phyloP scores from a whole-genome alignment of 2,113 vertebrate species.

The Solea solea region DNA sequence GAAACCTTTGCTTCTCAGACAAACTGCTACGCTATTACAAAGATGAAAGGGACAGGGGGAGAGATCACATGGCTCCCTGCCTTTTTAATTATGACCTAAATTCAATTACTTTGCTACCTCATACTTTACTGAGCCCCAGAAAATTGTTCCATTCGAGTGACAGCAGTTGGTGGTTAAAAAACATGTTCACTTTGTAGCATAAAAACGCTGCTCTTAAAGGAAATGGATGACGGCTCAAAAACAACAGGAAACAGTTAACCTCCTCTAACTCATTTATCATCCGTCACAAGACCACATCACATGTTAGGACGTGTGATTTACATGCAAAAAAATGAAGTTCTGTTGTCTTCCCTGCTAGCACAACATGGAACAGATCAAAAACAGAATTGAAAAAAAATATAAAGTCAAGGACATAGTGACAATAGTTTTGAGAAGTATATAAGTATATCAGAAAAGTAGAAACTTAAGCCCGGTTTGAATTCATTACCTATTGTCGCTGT shows the following conservation, averaged over 20 bases:
- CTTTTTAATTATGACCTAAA: conserved; percentile 79
- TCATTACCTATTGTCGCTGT: not conserved
- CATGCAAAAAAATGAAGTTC: not conserved
- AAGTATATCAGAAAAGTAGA: not conserved
- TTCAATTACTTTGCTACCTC: conserved; percentile 76
- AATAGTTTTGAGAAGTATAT: no score
- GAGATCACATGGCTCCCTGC: conserved; percentile 74
- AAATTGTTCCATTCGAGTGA: conserved; percentile 66
- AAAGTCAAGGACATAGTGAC: not conserved
- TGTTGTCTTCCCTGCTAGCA: not conserved
- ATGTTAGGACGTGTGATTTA: conserved; percentile 10
- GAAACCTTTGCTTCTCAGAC: conserved; percentile 52
- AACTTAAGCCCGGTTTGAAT: not conserved
- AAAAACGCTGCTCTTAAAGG: conserved; percentile 25
- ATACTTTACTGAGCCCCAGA: conserved; percentile 58
- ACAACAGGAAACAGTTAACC: conserved; percentile 16
- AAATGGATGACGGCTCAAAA: conserved; percentile 13
- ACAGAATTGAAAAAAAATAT: no score
- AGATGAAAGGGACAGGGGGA: conserved; percentile 65
- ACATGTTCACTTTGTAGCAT: conserved; percentile 46
- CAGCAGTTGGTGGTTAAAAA: conserved; percentile 67
- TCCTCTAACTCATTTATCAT: conserved; percentile 20
- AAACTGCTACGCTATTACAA: conserved; percentile 59
- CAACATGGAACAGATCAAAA: not conserved
- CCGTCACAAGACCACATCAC: conserved; percentile 1